Percentiles rank a stretch among this genome's conserved stretches.
These are phyloP conservation scores for Tachina fera DNA, from an alignment of 2,888 invertebrate species.

Conservation along the genomic window DNA sequence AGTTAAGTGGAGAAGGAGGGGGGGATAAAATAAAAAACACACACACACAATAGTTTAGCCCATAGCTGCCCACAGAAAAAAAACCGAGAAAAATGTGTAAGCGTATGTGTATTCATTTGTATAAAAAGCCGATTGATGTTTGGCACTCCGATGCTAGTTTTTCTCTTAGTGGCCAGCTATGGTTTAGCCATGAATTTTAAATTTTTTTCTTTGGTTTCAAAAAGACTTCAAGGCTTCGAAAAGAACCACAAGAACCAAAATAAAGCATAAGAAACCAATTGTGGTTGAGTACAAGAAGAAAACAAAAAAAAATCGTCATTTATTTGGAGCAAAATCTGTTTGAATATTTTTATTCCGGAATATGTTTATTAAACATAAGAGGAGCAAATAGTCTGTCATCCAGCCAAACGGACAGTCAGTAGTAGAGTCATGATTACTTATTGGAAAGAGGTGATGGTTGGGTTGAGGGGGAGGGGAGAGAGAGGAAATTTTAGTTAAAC, in stretches of 20 bases:
- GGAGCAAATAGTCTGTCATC: conserved; percentile 23
- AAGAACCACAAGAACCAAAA: conserved; percentile 28
- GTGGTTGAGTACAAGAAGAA: conserved; percentile 5
- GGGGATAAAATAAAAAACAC: not conserved
- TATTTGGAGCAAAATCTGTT: conserved; percentile 62
- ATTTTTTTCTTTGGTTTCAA: conserved; percentile 19
- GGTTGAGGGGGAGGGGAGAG: too few relatives aligned
- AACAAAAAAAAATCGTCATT: conserved; percentile 29
- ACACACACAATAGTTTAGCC: conserved; percentile 11
- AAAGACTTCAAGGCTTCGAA: conserved; percentile 32
- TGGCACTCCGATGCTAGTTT: too few relatives aligned
- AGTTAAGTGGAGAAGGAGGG: not conserved
- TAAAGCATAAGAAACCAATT: conserved; percentile 28
- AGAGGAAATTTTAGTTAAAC: conserved; percentile 30
- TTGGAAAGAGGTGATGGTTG: too few relatives aligned
- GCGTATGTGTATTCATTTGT: too few relatives aligned
- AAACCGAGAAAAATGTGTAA: too few relatives aligned
- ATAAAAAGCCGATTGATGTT: too few relatives aligned
- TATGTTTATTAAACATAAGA: conserved; percentile 60
- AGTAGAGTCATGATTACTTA: conserved; percentile 14
- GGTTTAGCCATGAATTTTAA: conserved; percentile 61
- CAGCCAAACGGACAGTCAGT: not conserved
- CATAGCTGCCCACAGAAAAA: too few relatives aligned
- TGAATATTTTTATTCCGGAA: conserved; percentile 54
- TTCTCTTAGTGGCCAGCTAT: too few relatives aligned